Conservation (phyloP, 2,797 vertebrate genomes). For the Hydrocynus forskahlii region DNA sequence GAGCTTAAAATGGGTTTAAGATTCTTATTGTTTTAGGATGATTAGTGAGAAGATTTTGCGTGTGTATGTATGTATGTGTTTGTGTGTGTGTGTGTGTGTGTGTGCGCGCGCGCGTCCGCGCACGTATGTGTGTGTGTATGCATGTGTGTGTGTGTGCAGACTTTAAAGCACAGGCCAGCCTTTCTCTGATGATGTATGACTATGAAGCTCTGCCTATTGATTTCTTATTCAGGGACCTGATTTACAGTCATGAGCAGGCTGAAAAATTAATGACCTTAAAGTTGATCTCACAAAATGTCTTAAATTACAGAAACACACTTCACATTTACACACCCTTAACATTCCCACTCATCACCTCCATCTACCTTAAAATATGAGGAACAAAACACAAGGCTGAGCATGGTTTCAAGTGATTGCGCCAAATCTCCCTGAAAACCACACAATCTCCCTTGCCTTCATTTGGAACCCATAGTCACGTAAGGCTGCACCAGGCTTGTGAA, state of each 20-base stretch:
- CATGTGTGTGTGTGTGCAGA: too few relatives aligned
- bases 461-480: background rate
- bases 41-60: background rate
- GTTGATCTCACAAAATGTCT: background rate
- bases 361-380: background rate
- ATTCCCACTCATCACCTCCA: background rate
- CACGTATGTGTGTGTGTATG: too few relatives aligned
- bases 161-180: too few relatives aligned
- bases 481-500: background rate
- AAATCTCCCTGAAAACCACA: background rate
- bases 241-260: background rate
- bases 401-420: background rate
- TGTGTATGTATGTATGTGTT: too few relatives aligned
- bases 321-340: background rate
- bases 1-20: background rate
- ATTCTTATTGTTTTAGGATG: background rate
- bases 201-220: conserved; percentile 8
- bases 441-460: background rate
- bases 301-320: background rate
- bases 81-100: too few relatives aligned
- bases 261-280: background rate
- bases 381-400: background rate
- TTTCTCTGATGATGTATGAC: background rate
- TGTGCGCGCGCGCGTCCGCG: too few relatives aligned
- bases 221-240: background rate